Conservation (phyloP, 2,888 invertebrate species). For the Dicycla oo region DNA sequence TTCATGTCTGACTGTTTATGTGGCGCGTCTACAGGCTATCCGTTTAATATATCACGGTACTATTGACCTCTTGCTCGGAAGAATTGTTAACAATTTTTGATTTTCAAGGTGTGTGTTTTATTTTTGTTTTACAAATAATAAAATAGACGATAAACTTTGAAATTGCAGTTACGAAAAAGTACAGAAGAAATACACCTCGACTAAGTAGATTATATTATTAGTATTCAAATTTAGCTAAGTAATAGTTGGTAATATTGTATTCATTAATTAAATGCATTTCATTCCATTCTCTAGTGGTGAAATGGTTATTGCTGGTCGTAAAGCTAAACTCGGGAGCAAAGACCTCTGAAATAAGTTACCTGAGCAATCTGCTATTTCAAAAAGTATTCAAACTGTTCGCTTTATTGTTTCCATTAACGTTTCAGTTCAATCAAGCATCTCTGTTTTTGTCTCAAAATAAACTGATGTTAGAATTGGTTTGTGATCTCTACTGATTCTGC, state of each 20-base stretch:
- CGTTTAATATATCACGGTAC: slow-evolving; percentile 30
- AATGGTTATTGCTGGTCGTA: slow-evolving; percentile 38
- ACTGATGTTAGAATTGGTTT: not conserved
- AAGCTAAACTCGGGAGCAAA: slow-evolving; percentile 32
- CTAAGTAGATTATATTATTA: no score
- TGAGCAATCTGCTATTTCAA: slow-evolving; percentile 15
- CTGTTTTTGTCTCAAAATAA: not conserved
- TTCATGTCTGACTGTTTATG: slow-evolving; percentile 12
- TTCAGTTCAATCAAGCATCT: slow-evolving; percentile 7
- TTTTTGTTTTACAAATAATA: no score
- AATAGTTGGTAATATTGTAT: slow-evolving; percentile 13
- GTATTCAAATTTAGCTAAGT: not conserved
- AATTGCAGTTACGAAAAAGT: no score
- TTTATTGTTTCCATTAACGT: slow-evolving; percentile 3
- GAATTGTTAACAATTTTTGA: slow-evolving; percentile 7
- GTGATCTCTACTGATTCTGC: not conserved
- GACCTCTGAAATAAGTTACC: slow-evolving; percentile 38
- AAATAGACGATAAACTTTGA: no score
- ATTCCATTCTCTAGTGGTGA: slow-evolving; percentile 31
- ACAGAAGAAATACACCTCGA: no score
- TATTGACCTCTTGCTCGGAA: not conserved
- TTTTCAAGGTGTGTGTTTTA: not conserved
- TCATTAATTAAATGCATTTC: slow-evolving; percentile 23
- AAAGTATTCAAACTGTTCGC: slow-evolving; percentile 7
- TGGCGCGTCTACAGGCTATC: slow-evolving; percentile 24